Conservation (phyloP, 2,888 invertebrate genomes). For the Cyaniris semiargus region DNA sequence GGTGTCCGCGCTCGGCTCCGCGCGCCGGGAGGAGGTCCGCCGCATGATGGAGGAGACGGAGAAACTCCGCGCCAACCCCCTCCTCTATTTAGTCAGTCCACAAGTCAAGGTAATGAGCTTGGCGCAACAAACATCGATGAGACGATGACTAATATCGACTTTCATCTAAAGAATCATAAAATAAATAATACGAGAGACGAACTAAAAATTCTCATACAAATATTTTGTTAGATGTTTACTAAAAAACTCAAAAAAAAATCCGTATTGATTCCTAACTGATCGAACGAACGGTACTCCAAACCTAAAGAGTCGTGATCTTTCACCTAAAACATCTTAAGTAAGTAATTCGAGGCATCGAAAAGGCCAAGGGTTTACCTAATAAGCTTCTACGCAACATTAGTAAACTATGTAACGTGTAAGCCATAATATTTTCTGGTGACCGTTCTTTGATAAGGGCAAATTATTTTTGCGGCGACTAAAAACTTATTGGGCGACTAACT, state of each 20-base stretch:
- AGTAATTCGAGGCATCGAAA: neutral
- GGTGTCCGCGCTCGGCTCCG: constrained; percentile 95
- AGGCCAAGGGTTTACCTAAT: neutral
- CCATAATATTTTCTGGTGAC: neutral
- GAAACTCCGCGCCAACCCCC: constrained; percentile 95
- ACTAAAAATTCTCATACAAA: neutral
- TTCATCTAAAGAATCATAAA: neutral
- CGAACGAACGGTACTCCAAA: neutral
- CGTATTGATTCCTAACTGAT: neutral
- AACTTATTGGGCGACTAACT: too few species aligned
- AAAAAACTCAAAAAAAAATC: neutral
- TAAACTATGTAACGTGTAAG: neutral
- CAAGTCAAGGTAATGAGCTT: constrained; percentile 90
- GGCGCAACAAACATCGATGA: neutral
- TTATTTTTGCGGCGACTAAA: too few species aligned
- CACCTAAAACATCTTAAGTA: too few species aligned
- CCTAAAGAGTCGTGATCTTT: too few species aligned
- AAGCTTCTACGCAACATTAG: neutral
- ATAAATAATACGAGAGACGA: neutral
- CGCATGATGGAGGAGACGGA: constrained; percentile 94
- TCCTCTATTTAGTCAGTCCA: constrained; percentile 97
- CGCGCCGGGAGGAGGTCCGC: constrained; percentile 96
- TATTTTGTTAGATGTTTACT: neutral
- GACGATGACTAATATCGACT: neutral
- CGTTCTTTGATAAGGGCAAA: neutral